A percentile compares a stretch with the other conserved stretches of the same genome.
phyloP scores from a whole-genome alignment of 2,113 vertebrate genomes.

The Elephantulus edwardii region DNA sequence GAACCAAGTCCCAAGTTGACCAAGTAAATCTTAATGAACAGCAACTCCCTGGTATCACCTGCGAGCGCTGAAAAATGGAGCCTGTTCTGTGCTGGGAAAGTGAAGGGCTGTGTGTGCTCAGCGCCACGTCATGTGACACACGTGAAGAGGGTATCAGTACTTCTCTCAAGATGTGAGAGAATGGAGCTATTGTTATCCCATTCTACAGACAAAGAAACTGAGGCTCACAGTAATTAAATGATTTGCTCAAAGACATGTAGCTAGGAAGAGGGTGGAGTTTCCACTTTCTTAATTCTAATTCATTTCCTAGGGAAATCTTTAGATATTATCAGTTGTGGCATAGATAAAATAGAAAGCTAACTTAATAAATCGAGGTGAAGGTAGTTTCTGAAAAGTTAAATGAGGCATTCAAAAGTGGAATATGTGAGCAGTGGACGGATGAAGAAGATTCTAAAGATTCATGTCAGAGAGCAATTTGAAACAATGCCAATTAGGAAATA shows the following conservation, averaged over 20 bases:
- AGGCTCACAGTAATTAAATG: neutral
- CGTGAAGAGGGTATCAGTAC: neutral
- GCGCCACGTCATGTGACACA: accelerated
- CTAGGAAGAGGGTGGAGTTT: neutral
- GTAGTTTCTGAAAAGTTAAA: neutral
- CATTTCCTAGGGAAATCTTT: neutral
- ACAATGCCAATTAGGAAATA: neutral
- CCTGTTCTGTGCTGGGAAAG: too few relatives aligned
- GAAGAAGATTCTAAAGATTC: too few relatives aligned
- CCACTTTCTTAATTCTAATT: too few relatives aligned
- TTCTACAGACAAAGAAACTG: neutral
- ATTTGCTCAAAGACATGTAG: neutral
- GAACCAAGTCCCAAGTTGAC: neutral
- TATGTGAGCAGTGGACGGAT: neutral
- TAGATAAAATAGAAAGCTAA: neutral
- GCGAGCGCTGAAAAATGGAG: neutral
- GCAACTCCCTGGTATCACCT: neutral
- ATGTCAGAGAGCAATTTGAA: neutral
- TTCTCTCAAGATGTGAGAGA: accelerated
- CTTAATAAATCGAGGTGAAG: neutral
- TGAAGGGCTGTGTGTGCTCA: neutral
- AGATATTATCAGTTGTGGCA: neutral
- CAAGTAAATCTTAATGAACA: neutral
- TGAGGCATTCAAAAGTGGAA: neutral
- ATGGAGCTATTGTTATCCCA: neutral